Conservation (phyloP, 2,888 invertebrate species). For the Chalcis sispes region DNA sequence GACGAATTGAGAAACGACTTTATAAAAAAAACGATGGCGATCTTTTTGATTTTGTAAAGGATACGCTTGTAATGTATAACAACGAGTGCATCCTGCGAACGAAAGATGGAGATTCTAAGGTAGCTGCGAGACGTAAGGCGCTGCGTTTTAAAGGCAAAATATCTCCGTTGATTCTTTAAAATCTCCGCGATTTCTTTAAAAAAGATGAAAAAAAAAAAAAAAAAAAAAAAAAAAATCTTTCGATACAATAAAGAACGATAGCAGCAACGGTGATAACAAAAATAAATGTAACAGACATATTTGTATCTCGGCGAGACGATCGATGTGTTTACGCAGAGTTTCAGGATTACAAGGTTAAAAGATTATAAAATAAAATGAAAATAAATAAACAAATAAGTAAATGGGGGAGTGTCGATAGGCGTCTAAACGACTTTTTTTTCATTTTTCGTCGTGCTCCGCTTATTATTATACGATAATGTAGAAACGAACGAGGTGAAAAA, state of each 20-base stretch:
- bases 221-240: constrained; percentile 1
- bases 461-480: neutral
- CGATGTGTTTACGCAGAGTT: constrained; percentile 6
- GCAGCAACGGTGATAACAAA: no score
- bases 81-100: neutral
- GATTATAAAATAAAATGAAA: neutral
- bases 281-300: neutral
- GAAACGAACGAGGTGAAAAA: no score
- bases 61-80: neutral
- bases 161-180: neutral
- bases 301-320: neutral
- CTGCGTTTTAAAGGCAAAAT: neutral
- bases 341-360: neutral
- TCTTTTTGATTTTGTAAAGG: constrained; percentile 9
- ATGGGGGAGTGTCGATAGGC: neutral
- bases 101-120: neutral
- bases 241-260: neutral
- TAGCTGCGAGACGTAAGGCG: neutral
- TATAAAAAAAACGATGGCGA: neutral
- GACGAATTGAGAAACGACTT: neutral
- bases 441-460: constrained; percentile 31
- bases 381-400: neutral
- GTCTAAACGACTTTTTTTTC: constrained; percentile 35
- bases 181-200: constrained; percentile 30
- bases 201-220: neutral